Conservation (phyloP, 1,140 invertebrate species). For the Diorhabda sublineata region DNA sequence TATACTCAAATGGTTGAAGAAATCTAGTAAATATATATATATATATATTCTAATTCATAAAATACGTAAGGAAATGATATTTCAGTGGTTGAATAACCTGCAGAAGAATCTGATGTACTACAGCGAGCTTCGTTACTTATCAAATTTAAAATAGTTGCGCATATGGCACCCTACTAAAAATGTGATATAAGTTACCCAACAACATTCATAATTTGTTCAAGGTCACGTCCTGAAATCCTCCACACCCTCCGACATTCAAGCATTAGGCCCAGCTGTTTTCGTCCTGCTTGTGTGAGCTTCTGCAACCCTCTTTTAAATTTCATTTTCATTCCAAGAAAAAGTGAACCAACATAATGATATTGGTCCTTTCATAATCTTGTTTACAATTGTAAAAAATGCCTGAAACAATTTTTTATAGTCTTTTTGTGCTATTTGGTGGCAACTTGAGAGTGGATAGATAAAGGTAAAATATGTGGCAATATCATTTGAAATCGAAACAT, state of each 20-base stretch:
- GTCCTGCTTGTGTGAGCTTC: slow-evolving; percentile 2
- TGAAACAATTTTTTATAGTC: neutral
- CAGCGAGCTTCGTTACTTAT: no score
- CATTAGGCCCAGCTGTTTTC: slow-evolving; percentile 23
- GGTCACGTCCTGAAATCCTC: slow-evolving; percentile 18
- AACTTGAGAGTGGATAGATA: no score
- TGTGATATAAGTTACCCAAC: slow-evolving; percentile 9
- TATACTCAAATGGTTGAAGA: no score
- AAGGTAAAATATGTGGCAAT: no score
- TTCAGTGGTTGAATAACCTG: no score
- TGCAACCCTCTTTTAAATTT: slow-evolving; percentile 10
- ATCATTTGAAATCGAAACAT: no score
- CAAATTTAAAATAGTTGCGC: neutral
- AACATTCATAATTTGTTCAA: slow-evolving; percentile 23
- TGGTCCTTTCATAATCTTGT: slow-evolving; percentile 11
- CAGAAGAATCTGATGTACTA: no score
- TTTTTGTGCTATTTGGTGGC: no score
- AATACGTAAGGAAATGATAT: no score
- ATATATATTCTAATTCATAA: no score
- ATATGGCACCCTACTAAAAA: slow-evolving; percentile 3
- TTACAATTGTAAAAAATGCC: neutral
- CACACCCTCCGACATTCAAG: slow-evolving; percentile 17
- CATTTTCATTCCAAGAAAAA: neutral
- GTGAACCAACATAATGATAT: slow-evolving; percentile 19
- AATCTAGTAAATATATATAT: no score